Conservation (phyloP, 1,140 invertebrate genomes). For the Drosophila orosa region DNA sequence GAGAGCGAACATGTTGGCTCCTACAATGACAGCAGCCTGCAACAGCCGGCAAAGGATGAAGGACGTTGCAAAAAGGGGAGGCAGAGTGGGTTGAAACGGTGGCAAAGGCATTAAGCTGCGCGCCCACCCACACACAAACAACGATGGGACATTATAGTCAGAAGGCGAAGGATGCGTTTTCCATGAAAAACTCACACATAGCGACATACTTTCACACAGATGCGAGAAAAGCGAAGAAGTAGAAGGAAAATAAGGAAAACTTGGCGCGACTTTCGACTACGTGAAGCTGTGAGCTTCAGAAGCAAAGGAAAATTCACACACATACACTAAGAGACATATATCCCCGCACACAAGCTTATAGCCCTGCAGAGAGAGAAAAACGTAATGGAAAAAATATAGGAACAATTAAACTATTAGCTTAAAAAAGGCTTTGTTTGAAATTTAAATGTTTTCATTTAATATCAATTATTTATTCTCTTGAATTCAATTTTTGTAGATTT, state of each 20-base stretch:
- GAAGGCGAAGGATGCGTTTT: slow-evolving; percentile 73
- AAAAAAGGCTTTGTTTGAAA: too few species aligned
- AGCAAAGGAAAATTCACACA: slow-evolving; percentile 53
- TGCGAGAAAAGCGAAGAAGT: slow-evolving; percentile 9
- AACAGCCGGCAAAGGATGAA: slow-evolving; percentile 74
- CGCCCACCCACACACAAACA: slow-evolving; percentile 35
- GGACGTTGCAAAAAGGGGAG: slow-evolving; percentile 44
- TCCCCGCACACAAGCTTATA: slow-evolving; percentile 12
- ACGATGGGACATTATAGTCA: slow-evolving; percentile 61
- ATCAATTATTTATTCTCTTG: not conserved
- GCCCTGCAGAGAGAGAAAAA: not conserved
- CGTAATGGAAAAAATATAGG: too few species aligned
- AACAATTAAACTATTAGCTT: not conserved
- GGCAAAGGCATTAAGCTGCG: slow-evolving; percentile 77
- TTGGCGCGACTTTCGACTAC: slow-evolving; percentile 48
- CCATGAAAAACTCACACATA: slow-evolving; percentile 64
- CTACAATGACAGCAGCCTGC: slow-evolving; percentile 75
- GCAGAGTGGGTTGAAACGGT: slow-evolving; percentile 26
- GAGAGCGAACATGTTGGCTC: slow-evolving; percentile 61
- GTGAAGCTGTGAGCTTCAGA: slow-evolving; percentile 39
- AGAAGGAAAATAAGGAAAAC: slow-evolving; percentile 14
- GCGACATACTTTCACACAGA: slow-evolving; percentile 61
- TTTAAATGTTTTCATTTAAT: not conserved
- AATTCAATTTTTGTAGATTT: not conserved
- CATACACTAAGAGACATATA: slow-evolving; percentile 22